phyloP scores from a whole-genome alignment of 2,797 vertebrate species.

The Amniataba percoides region DNA sequence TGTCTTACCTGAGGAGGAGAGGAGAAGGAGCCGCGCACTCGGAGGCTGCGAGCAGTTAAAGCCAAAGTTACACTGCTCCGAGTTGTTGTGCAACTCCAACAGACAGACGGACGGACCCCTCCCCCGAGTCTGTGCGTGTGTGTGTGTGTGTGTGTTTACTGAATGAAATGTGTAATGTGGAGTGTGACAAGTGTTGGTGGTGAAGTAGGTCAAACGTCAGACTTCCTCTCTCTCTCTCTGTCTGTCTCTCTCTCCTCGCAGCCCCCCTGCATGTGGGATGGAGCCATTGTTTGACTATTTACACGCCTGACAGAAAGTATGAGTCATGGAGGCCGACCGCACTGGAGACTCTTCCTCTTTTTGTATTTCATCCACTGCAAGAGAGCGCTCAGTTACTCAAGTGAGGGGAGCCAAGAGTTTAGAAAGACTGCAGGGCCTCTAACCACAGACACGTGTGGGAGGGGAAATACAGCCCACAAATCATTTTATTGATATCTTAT shows the following conservation, averaged over 20 bases:
- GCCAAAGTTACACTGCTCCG: conserved; percentile 31
- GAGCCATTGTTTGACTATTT: conserved; percentile 11
- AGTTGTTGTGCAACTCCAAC: conserved; percentile 57
- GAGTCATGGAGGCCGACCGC: background rate
- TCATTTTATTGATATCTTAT: background rate
- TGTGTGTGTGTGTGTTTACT: background rate
- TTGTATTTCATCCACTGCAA: background rate
- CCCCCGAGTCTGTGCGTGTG: background rate
- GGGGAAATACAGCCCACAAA: background rate
- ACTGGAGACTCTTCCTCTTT: background rate
- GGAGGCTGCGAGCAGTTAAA: background rate
- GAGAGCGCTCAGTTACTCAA: background rate
- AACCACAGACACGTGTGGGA: background rate
- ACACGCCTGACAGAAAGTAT: conserved; percentile 14
- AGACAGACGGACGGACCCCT: conserved; percentile 28
- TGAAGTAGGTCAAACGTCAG: conserved; percentile 49
- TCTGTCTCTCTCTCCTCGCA: no score
- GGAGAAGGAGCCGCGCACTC: conserved; percentile 5
- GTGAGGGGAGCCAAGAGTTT: background rate
- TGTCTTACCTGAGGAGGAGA: conserved; percentile 54
- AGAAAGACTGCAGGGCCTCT: background rate
- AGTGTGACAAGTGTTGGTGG: conserved; percentile 7
- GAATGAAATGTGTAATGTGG: background rate
- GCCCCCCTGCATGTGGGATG: background rate
- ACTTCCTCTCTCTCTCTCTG: background rate